These are phyloP conservation scores for Flexamia atlantica DNA, from an alignment of 2,888 invertebrate genomes.

Conservation along the genomic window DNA sequence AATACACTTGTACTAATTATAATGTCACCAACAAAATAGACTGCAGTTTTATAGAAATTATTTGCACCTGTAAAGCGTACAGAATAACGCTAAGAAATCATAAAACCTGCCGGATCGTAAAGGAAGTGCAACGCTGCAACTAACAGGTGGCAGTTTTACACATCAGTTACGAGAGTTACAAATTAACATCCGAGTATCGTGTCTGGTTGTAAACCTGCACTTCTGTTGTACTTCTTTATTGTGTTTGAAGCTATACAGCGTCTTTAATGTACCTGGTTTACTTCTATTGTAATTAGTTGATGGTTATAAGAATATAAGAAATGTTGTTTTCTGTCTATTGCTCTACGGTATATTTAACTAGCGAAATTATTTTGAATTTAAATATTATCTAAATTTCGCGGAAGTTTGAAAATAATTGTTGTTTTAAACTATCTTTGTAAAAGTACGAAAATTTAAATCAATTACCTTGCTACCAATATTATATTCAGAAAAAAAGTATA, in stretches of 20 bases:
- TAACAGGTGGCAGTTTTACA: constrained; percentile 49
- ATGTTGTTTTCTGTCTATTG: too few relatives aligned
- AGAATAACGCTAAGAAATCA: constrained; percentile 19
- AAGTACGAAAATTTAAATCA: too few relatives aligned
- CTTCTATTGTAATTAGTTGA: too few relatives aligned
- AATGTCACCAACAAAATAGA: not conserved
- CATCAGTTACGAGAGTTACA: constrained; percentile 33
- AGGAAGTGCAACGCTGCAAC: constrained; percentile 30
- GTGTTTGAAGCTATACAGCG: not conserved
- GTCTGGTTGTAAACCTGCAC: constrained; percentile 15
- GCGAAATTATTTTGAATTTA: too few relatives aligned
- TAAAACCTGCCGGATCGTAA: not conserved
- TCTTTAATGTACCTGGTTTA: not conserved
- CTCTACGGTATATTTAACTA: too few relatives aligned
- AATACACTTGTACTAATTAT: too few relatives aligned
- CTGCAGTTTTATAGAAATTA: not conserved
- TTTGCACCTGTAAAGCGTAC: constrained; percentile 21
- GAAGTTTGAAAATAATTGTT: too few relatives aligned
- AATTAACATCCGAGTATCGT: constrained; percentile 39
- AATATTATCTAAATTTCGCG: too few relatives aligned
- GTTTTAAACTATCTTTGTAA: too few relatives aligned
- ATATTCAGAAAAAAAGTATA: too few relatives aligned
- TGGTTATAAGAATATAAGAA: too few relatives aligned
- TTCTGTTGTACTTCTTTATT: not conserved
- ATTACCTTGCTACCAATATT: too few relatives aligned